Percentiles rank a stretch among this genome's conserved stretches.
These are phyloP conservation scores for Platerodrilus igneus DNA, from an alignment of 2,888 invertebrate species.

Conservation along the genomic window DNA sequence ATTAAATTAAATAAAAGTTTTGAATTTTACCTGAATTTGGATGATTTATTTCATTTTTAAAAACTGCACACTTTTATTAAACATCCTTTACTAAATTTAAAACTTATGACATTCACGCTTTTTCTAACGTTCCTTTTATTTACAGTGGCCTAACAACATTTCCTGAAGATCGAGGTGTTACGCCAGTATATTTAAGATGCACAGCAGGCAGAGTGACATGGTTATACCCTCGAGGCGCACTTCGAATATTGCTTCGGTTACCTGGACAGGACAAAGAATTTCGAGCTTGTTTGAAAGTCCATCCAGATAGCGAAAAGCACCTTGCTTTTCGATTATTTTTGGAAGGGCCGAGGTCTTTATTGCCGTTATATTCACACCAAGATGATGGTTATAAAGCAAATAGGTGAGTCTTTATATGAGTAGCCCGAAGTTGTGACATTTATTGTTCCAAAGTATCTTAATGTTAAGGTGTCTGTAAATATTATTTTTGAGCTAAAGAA, in stretches of 20 bases:
- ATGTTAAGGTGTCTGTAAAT: too few species aligned
- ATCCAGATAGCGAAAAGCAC: conserved; percentile 39
- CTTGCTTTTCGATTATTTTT: conserved; percentile 58
- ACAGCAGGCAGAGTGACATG: conserved; percentile 68
- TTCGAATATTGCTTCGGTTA: conserved; percentile 61
- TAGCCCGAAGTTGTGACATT: too few species aligned
- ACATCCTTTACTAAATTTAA: too few species aligned
- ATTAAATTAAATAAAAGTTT: too few species aligned
- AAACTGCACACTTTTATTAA: neutral
- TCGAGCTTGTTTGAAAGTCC: conserved; percentile 63
- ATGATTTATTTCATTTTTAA: neutral
- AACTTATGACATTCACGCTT: too few species aligned
- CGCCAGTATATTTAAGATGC: conserved; percentile 72
- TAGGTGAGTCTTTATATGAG: conserved; percentile 37
- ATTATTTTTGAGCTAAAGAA: too few species aligned
- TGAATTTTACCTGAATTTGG: neutral
- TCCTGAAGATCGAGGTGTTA: conserved; percentile 57
- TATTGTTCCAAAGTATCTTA: too few species aligned
- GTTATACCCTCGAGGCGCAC: conserved; percentile 70
- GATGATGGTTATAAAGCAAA: conserved; percentile 49
- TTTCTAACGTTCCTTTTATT: conserved; percentile 35
- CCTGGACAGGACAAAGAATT: conserved; percentile 58
- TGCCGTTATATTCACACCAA: conserved; percentile 56
- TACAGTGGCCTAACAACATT: conserved; percentile 56
- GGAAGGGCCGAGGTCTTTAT: conserved; percentile 58